Conservation (phyloP, 2,797 vertebrate species). For the Micrastur ruficollis region DNA sequence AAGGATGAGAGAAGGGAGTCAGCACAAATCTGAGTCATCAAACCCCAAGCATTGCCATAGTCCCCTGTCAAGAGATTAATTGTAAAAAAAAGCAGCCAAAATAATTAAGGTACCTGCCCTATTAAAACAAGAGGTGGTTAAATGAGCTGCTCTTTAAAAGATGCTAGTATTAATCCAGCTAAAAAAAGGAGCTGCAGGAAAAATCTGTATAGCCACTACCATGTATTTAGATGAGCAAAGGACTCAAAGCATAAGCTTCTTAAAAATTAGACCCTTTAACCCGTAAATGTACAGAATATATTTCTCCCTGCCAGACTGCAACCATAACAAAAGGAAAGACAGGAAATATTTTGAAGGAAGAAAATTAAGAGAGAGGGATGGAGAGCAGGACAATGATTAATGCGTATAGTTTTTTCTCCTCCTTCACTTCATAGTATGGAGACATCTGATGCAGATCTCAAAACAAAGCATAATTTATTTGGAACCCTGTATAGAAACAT, state of each 20-base stretch:
- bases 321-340: not conserved
- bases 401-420: not conserved
- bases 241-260: not conserved
- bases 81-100: not conserved
- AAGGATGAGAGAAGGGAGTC: not conserved
- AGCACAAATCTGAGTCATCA: not conserved
- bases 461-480: not conserved
- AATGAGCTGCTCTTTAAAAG: not conserved
- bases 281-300: not conserved
- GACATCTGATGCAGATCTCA: not conserved
- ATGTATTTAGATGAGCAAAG: not conserved
- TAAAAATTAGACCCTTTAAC: not conserved
- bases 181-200: not conserved
- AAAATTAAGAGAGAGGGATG: not conserved
- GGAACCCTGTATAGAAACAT: not conserved
- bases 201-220: not conserved
- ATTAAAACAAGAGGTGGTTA: not conserved
- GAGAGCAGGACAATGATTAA: not conserved
- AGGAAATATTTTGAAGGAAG: not conserved
- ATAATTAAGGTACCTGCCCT: not conserved
- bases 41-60: not conserved
- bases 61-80: not conserved
- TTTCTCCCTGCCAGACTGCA: not conserved
- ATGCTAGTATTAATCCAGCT: not conserved
- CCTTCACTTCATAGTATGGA: not conserved